phyloP scores from a whole-genome alignment of 2,113 vertebrate genomes.

The Cebus imitator region DNA sequence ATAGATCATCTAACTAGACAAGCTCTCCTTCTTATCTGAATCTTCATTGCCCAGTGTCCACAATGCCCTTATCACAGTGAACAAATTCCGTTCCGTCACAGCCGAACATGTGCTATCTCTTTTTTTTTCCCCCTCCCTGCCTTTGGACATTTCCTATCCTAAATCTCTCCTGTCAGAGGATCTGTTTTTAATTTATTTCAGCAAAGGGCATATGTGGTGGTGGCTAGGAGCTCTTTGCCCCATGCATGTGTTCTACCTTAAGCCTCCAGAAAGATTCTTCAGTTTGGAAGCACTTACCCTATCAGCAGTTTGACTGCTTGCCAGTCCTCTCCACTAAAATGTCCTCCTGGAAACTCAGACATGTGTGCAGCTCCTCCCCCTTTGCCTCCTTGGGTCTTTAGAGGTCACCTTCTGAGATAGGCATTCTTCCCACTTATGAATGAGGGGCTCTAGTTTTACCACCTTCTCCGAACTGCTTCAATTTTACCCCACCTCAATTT shows the following conservation, averaged over 20 bases:
- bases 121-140: background rate
- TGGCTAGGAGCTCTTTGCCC: background rate
- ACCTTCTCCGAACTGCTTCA: background rate
- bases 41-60: background rate
- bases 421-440: background rate
- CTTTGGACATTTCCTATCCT: background rate
- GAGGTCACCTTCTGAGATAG: background rate
- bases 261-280: background rate
- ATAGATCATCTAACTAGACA: background rate
- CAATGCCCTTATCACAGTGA: background rate
- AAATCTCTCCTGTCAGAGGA: background rate
- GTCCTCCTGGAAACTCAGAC: background rate
- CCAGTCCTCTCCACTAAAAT: background rate
- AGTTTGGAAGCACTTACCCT: background rate
- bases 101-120: background rate
- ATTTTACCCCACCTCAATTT: background rate
- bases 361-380: accelerated
- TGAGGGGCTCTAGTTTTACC: background rate
- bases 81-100: background rate
- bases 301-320: background rate
- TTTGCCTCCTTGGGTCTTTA: background rate
- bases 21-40: background rate
- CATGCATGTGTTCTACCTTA: background rate
- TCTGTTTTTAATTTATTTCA: background rate
- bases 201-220: background rate